These are phyloP conservation scores for Octodon degus DNA, from an alignment of 2,113 vertebrate species.

Conservation along the genomic window DNA sequence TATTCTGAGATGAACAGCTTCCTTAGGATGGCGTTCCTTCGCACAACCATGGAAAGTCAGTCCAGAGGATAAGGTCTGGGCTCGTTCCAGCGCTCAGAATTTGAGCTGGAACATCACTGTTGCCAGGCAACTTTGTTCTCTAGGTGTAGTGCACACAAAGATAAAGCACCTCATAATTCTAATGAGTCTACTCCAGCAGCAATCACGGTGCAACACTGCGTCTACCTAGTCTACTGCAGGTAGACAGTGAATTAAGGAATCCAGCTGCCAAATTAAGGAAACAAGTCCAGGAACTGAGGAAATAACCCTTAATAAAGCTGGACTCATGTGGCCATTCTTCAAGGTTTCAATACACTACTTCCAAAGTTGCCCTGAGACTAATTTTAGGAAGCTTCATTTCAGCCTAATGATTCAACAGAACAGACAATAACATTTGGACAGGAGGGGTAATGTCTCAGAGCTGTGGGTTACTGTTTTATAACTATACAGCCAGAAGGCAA, in stretches of 20 bases:
- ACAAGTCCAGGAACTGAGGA: slow-evolving; percentile 38
- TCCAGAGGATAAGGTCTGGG: background rate
- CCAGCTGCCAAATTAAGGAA: slow-evolving; percentile 39
- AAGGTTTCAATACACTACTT: background rate
- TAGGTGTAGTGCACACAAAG: background rate
- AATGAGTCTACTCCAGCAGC: background rate
- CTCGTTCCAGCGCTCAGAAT: slow-evolving; percentile 21
- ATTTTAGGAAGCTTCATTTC: slow-evolving; percentile 42
- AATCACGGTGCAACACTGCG: background rate
- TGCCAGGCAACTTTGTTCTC: slow-evolving; percentile 57
- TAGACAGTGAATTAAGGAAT: too few species aligned
- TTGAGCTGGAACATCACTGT: slow-evolving; percentile 5
- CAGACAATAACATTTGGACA: slow-evolving; percentile 19
- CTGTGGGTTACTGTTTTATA: slow-evolving; percentile 62
- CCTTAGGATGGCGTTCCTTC: background rate
- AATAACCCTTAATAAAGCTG: slow-evolving; percentile 18
- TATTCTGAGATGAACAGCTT: slow-evolving; percentile 5
- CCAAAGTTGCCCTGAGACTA: background rate
- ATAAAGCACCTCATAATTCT: slow-evolving; percentile 31
- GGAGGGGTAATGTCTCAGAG: slow-evolving; percentile 3
- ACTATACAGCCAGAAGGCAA: slow-evolving; percentile 51
- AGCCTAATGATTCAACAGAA: background rate
- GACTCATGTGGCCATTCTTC: background rate
- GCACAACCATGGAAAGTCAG: background rate
- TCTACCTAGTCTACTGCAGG: background rate